These are phyloP conservation scores for Felis chaus DNA, from an alignment of 2,113 vertebrate genomes.

Conservation along the genomic window DNA sequence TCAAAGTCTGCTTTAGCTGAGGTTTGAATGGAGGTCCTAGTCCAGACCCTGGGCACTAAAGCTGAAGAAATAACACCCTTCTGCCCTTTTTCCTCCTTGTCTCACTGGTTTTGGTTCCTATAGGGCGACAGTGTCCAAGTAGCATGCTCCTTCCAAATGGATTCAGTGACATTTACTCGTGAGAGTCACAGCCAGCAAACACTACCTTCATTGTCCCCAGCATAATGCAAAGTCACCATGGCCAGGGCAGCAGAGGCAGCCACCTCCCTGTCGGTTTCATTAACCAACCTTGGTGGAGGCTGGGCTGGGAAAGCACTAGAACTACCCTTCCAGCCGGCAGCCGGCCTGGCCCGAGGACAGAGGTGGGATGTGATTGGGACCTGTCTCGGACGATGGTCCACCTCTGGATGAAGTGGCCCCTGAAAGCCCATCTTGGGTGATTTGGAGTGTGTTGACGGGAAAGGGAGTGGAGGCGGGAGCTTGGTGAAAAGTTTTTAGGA, in stretches of 20 bases:
- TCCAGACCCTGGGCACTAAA: not conserved
- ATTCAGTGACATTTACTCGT: slow-evolving; percentile 40
- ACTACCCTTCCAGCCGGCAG: not conserved
- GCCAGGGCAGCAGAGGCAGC: not conserved
- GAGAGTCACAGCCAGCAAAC: not conserved
- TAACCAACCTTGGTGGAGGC: not conserved
- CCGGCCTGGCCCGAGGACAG: rapidly evolving
- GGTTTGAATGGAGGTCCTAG: not conserved
- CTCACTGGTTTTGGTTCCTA: not conserved
- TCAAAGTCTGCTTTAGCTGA: not conserved
- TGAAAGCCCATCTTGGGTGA: not conserved
- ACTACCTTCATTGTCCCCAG: slow-evolving; percentile 14
- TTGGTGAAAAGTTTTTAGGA: not conserved
- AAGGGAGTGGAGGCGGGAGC: not conserved
- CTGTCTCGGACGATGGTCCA: not conserved
- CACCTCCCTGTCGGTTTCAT: not conserved
- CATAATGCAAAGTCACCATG: not conserved
- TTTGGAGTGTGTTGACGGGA: not conserved
- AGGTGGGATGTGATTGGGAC: not conserved
- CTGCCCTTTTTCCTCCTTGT: not conserved
- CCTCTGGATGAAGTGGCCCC: not conserved
- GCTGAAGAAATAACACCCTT: not conserved
- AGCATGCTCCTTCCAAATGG: not conserved
- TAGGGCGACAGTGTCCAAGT: not conserved
- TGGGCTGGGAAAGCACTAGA: not conserved